These are phyloP conservation scores for Nematolebias whitei DNA, from an alignment of 2,113 vertebrate species.

Conservation along the genomic window DNA sequence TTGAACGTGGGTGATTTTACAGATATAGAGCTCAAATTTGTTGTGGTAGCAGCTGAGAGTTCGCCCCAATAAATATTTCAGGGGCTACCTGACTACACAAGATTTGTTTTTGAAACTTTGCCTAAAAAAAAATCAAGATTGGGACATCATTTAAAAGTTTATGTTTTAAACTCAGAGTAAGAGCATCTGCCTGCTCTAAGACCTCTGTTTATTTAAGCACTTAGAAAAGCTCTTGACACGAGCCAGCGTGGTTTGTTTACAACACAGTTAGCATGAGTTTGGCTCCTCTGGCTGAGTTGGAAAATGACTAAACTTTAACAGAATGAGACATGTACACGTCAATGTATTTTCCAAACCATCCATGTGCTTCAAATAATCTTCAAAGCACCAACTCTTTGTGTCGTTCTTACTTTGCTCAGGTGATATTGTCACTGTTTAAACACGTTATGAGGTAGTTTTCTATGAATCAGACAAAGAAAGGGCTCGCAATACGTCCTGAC, in stretches of 20 bases:
- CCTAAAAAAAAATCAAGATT: not conserved
- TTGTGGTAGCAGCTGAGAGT: too few relatives aligned
- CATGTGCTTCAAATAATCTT: not conserved
- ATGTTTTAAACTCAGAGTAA: not conserved
- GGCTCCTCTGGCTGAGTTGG: not conserved
- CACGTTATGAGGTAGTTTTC: too few relatives aligned
- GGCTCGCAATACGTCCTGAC: too few relatives aligned
- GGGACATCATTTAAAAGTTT: not conserved
- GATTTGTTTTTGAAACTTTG: not conserved
- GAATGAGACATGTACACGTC: not conserved
- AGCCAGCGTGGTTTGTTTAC: conserved; percentile 4
- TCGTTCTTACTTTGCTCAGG: not conserved
- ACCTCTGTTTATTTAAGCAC: conserved; percentile 6
- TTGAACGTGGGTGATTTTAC: too few relatives aligned
- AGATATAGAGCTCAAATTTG: too few relatives aligned
- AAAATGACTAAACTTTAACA: not conserved
- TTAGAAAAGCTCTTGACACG: conserved; percentile 12
- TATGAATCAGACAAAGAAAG: too few relatives aligned
- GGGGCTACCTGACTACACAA: too few relatives aligned
- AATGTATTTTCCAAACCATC: not conserved
- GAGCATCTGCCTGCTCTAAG: not conserved
- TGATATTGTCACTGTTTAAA: not conserved
- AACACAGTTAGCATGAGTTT: not conserved
- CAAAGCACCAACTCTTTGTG: not conserved
- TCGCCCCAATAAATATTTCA: too few relatives aligned